These are phyloP conservation scores for Melieria picta DNA, from an alignment of 2,888 invertebrate species.

Conservation along the genomic window DNA sequence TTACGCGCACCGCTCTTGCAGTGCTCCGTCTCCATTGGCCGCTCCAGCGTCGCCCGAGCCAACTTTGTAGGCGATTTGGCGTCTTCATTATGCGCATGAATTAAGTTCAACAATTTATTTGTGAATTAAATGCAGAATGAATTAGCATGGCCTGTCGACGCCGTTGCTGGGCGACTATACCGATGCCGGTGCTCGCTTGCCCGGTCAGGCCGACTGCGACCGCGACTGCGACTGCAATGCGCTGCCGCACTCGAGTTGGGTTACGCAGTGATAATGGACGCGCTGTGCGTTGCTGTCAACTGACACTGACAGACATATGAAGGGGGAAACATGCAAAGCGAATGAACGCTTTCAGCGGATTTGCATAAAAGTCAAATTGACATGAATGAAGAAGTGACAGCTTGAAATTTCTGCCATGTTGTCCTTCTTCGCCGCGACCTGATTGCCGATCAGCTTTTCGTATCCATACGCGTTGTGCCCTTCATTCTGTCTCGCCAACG, in stretches of 20 bases:
- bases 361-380: slow-evolving; percentile 34
- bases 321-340: not conserved
- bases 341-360: slow-evolving; percentile 5
- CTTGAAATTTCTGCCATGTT: slow-evolving; percentile 11
- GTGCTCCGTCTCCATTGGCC: too few relatives aligned
- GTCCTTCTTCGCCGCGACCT: not conserved
- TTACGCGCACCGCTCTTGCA: too few relatives aligned
- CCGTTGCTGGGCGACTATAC: not conserved
- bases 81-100: slow-evolving; percentile 52
- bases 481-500: not conserved
- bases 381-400: slow-evolving; percentile 24
- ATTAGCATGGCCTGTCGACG: slow-evolving; percentile 42
- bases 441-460: not conserved
- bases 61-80: slow-evolving; percentile 43
- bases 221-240: too few relatives aligned
- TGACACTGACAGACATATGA: not conserved
- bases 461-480: too few relatives aligned
- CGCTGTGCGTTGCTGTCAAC: too few relatives aligned
- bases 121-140: slow-evolving; percentile 54
- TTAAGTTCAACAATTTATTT: slow-evolving; percentile 60
- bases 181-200: too few relatives aligned
- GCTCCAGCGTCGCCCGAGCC: not conserved
- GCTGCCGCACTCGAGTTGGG: too few relatives aligned
- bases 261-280: too few relatives aligned
- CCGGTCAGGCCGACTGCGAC: too few relatives aligned